Base-by-base conservation (phyloP, 2,113 vertebrate genomes). In the Porphyrio hochstetteri region DNA sequence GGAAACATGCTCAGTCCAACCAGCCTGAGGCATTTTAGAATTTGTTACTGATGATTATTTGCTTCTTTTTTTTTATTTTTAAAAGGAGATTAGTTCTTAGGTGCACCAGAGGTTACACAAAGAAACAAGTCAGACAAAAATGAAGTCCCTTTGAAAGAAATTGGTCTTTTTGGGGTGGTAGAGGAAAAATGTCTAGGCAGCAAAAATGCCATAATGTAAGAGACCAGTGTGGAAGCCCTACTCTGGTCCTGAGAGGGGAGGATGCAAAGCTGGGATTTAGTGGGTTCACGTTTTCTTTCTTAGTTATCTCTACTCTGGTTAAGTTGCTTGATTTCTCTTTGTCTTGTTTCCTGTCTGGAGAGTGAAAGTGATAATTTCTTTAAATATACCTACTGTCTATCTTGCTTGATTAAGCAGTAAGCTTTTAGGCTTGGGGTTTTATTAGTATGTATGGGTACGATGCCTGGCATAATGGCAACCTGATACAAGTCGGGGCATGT, bases 401-500 rank as follows among this genome's bases (percentile, higher is more conserved):
- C 36, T 44, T 79, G 28, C 48, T 48, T 69, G 31, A 57, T 60
- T 89, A 71, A 71, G 20, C 40, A 67, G 44, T 50, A 70, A 67
- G 29, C 9, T 64, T 91, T 75, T 38, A 56, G 48, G 36, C 28
- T 23, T 65, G 21, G 16, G 13, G 14, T 16, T 72, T 85, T 82
- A 3, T 69, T 68, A 25, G 28, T 59, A 10, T 10, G 21, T 65
- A 5, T 40, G 27, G 35, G 59, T 57, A 36, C 53, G 24, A 3
- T 63, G 21, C 44, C 35, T 90, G 46, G 36, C 13, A 8, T 50
- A 86, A 29, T 27, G 55, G 40, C 75, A 48, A 61, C 50, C 13
- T 28, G 8, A 46, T 40, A 50, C 10, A 61, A 77, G 17, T 0
- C 0, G 29, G 31, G 24, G 4, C 0, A 0, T 46, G 9, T n/a